Conservation (phyloP, 2,888 invertebrate genomes). For the Diaperis boleti region DNA sequence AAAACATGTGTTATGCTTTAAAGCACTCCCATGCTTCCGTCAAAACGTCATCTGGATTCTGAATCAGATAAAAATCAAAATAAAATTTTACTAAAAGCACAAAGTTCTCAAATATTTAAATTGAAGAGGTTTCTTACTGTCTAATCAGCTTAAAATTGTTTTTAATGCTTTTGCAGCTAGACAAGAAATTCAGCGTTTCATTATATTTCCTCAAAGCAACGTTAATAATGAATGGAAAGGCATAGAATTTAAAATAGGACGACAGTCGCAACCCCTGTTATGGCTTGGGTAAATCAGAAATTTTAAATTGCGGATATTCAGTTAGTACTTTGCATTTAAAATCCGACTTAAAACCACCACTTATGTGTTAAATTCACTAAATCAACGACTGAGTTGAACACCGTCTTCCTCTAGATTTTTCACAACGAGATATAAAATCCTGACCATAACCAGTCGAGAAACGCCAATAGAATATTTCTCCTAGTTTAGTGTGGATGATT, state of each 20-base stretch:
- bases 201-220: neutral
- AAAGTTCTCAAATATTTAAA: constrained; percentile 19
- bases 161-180: constrained; percentile 8
- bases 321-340: no score
- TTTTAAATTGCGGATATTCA: no score
- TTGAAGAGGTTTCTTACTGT: neutral
- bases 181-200: neutral
- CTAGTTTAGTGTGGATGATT: constrained; percentile 55
- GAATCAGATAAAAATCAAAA: constrained; percentile 22
- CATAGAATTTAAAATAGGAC: no score
- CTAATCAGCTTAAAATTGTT: constrained; percentile 3
- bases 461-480: neutral
- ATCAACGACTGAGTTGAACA: neutral
- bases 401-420: neutral
- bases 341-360: no score
- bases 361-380: neutral
- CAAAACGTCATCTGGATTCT: constrained; percentile 17
- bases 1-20: constrained; percentile 32
- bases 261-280: no score
- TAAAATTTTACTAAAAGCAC: constrained; percentile 13
- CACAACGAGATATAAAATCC: constrained; percentile 6
- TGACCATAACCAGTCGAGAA: neutral
- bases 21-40: constrained; percentile 15
- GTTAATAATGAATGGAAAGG: neutral
- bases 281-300: no score